phyloP scores from a whole-genome alignment of 1,140 invertebrate genomes.

The Caenorhabditis tropicalis region DNA sequence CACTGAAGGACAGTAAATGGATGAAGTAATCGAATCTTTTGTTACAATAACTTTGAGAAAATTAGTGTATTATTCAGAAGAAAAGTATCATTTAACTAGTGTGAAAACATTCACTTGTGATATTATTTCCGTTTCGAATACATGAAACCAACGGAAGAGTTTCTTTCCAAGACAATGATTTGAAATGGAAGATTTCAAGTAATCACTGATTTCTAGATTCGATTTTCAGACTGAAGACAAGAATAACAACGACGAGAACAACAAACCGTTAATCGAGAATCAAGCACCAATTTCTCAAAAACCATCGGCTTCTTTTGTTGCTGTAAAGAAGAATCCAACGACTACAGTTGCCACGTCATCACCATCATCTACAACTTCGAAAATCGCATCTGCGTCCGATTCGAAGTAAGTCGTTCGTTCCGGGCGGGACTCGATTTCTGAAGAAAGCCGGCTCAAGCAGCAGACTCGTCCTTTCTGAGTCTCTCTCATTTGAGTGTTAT shows the following conservation, averaged over 20 bases:
- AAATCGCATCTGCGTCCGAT: constrained; percentile 41
- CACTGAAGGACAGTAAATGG: neutral
- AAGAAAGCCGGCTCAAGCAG: neutral
- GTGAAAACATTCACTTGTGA: too few relatives aligned
- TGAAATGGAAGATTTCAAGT: neutral
- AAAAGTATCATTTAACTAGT: too few relatives aligned
- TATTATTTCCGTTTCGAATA: too few relatives aligned
- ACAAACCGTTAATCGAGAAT: constrained; percentile 1
- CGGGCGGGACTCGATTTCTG: neutral
- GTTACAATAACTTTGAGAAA: neutral
- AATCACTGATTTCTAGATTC: neutral
- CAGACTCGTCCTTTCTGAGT: neutral
- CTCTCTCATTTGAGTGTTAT: constrained; percentile 16
- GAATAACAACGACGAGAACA: constrained; percentile 35
- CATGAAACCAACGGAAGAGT: too few relatives aligned
- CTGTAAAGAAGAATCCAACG: constrained; percentile 2
- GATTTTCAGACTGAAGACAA: constrained; percentile 35
- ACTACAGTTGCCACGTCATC: constrained; percentile 16
- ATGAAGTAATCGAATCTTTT: too few relatives aligned
- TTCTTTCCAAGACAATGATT: too few relatives aligned
- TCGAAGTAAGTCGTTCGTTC: constrained; percentile 38
- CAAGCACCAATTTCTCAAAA: neutral
- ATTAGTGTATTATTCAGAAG: too few relatives aligned
- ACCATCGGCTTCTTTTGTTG: neutral
- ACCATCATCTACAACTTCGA: neutral